Base-by-base conservation (phyloP, 2,797 vertebrate genomes). In the Botia kubotai region DNA sequence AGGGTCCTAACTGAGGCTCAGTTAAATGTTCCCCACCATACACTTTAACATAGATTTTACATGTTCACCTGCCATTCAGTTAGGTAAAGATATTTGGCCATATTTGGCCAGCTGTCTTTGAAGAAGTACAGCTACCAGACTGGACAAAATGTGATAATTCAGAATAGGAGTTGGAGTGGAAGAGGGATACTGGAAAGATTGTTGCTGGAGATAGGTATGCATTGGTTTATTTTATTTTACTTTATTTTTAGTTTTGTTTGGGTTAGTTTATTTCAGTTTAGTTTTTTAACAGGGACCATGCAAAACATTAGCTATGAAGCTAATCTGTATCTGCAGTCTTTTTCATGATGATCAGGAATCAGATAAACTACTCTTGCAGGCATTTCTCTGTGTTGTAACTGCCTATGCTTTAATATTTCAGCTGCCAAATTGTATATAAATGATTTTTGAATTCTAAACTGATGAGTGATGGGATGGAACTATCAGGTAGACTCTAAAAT, bases 1-100 rank as follows among this genome's bases (percentile, higher is more conserved):
- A 93, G 95, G 95, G 95, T 95, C 93, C 93, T 94, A 91, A 94
- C 94, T 95, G 95, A 96, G 94, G 94, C 95, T 94, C 95, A 96
- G 95, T 96, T 96, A 94, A 96, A 96, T 95, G 95, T 94, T 95
- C 94, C 95, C 94, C 93, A 92, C 93, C 93, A 93, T 93, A 91
- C 92, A 93, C 92, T 89, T 87, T 91, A 95, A 90, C 92, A 85
- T 88, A 89, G 88, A 90, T 85, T 90, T 85, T 84, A 92, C 90
- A 60, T 11, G 21, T 14, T 0, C 21, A 11, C 19, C 55, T 0
- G 6, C 0, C 19, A n/a, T n/a, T 8, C 7, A 26, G 21, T 60
- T 7, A 58, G 23, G 11, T 55, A 19, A 23, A 10, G 19, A 19
- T 23, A 58, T n/a, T n/a, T n/a, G n/a, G 13, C 23, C 23, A 12